These are phyloP conservation scores for Irena cyanogastra DNA, from an alignment of 2,113 vertebrate genomes.

Conservation along the genomic window DNA sequence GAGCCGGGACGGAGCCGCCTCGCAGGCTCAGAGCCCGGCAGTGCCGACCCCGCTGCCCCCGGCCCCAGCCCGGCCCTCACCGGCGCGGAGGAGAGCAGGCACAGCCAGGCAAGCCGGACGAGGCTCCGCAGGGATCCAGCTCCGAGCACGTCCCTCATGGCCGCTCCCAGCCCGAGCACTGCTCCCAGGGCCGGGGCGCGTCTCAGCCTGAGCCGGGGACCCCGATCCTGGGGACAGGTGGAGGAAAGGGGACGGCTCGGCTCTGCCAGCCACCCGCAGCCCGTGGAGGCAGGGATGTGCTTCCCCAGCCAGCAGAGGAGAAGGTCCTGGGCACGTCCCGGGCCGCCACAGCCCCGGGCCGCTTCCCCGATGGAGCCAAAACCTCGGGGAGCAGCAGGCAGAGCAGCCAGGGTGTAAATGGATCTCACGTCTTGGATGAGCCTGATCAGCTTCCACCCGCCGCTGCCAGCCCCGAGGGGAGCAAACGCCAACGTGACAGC, in stretches of 20 bases:
- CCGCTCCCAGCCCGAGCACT: not conserved
- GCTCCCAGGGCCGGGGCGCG: not conserved
- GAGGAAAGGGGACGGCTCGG: rapidly evolving
- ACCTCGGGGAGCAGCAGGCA: not conserved
- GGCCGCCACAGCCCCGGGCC: not conserved
- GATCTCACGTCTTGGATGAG: not conserved
- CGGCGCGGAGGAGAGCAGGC: not conserved
- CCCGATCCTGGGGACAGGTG: not conserved
- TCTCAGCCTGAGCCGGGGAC: not conserved
- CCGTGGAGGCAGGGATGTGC: rapidly evolving
- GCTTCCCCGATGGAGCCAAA: not conserved
- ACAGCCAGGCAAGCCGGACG: not conserved
- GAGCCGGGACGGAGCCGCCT: not conserved
- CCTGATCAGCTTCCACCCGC: not conserved
- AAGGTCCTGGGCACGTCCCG: not conserved
- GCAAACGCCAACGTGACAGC: not conserved
- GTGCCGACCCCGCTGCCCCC: not conserved
- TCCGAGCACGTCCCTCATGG: not conserved
- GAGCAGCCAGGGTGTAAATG: not conserved
- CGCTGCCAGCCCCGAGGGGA: not conserved
- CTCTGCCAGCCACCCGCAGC: rapidly evolving
- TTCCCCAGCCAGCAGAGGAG: not conserved
- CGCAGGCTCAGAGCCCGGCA: not conserved
- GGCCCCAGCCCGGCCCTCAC: not conserved
- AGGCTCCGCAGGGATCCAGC: not conserved